These are phyloP conservation scores for Archaeoteleia sp. DNA, from an alignment of 2,888 invertebrate genomes.

Conservation along the genomic window DNA sequence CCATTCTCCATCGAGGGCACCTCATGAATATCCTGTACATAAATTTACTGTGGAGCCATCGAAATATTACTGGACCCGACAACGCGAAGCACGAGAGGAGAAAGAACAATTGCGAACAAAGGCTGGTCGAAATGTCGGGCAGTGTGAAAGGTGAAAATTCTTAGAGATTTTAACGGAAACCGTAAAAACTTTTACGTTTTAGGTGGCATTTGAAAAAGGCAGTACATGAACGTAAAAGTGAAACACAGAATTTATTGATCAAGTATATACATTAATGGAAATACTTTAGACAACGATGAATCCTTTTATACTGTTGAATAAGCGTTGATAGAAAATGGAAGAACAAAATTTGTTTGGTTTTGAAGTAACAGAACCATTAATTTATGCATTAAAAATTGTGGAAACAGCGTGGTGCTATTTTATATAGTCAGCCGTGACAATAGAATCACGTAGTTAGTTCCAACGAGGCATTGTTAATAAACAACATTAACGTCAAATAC, in stretches of 20 bases:
- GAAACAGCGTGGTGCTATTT: too few species aligned
- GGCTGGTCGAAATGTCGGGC: slow-evolving; percentile 33
- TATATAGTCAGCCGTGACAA: slow-evolving; percentile 14
- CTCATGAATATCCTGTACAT: slow-evolving; percentile 59
- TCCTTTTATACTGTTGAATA: too few species aligned
- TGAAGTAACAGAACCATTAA: slow-evolving; percentile 6
- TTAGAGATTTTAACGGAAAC: slow-evolving; percentile 30
- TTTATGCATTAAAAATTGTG: too few species aligned
- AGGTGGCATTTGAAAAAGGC: not conserved
- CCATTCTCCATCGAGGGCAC: slow-evolving; percentile 45
- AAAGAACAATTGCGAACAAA: slow-evolving; percentile 47
- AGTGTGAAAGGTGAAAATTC: slow-evolving; percentile 29
- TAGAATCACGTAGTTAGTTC: slow-evolving; percentile 27
- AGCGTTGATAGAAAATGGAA: too few species aligned
- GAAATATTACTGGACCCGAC: slow-evolving; percentile 57
- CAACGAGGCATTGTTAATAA: slow-evolving; percentile 61
- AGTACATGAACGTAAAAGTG: too few species aligned
- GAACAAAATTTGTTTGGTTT: slow-evolving; percentile 9
- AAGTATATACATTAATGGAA: too few species aligned
- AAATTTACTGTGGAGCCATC: slow-evolving; percentile 54
- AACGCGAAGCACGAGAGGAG: slow-evolving; percentile 36
- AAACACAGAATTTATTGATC: too few species aligned
- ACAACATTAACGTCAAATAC: slow-evolving; percentile 61
- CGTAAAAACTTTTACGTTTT: slow-evolving; percentile 20
- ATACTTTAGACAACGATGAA: too few species aligned